A percentile compares a stretch with the other conserved stretches of the same genome.
phyloP scores from a whole-genome alignment of 1,140 invertebrate genomes.

The Phthorimaea operculella region DNA sequence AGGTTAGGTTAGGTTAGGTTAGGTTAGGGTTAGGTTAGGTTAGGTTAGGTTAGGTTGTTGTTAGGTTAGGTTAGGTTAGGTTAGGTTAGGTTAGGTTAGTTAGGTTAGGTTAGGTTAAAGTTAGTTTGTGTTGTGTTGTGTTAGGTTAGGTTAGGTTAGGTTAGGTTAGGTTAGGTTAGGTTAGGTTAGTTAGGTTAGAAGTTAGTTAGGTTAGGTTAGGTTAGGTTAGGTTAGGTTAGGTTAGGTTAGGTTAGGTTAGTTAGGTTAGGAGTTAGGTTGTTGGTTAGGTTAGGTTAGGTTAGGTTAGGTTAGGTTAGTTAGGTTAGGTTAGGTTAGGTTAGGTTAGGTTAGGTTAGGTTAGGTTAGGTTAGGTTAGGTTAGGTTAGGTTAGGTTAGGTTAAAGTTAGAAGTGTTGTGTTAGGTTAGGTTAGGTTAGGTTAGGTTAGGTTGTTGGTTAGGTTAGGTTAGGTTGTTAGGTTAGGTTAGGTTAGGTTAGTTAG shows the following conservation, averaged over 20 bases:
- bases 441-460: too few species aligned
- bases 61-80: constrained; percentile 15
- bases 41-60: too few species aligned
- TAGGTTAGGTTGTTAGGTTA: too few species aligned
- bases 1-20: constrained; percentile 22
- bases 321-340: constrained; percentile 19
- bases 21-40: too few species aligned
- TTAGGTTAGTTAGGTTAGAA: constrained; percentile 23
- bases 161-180: constrained; percentile 19
- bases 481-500: too few species aligned
- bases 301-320: constrained; percentile 15
- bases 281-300: constrained; percentile 18
- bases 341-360: constrained; percentile 21
- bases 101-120: constrained; percentile 20
- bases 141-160: constrained; percentile 21
- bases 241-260: constrained; percentile 19
- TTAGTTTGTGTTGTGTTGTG: constrained; percentile 19
- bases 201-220: constrained; percentile 23
- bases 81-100: constrained; percentile 24
- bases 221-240: constrained; percentile 21
- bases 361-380: constrained; percentile 19
- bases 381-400: too few species aligned
- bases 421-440: too few species aligned
- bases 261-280: constrained; percentile 18
- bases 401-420: too few species aligned